phyloP scores from a whole-genome alignment of 1,140 invertebrate species.

The Orchestia grillus region DNA sequence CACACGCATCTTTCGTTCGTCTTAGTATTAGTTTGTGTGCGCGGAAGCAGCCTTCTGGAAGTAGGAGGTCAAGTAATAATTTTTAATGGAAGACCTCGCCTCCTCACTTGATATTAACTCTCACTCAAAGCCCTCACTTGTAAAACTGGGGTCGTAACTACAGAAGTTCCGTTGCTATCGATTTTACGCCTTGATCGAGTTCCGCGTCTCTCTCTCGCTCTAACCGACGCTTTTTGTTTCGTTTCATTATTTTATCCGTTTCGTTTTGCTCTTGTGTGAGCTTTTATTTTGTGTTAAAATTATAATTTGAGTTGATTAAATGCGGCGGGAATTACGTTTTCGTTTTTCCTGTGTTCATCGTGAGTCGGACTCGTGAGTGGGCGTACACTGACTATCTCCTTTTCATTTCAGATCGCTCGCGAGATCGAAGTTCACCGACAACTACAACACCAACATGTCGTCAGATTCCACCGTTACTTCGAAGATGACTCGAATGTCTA shows the following conservation, averaged over 20 bases:
- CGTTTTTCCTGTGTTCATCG: background rate
- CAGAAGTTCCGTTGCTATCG: background rate
- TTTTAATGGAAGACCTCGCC: background rate
- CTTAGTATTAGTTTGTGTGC: background rate
- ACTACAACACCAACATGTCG: conserved; percentile 76
- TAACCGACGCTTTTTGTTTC: background rate
- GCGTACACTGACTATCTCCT: background rate
- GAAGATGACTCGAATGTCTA: conserved; percentile 79
- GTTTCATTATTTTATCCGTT: background rate
- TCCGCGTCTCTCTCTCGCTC: background rate
- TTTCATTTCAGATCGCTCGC: conserved; percentile 74
- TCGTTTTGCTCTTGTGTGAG: background rate
- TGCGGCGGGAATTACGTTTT: background rate
- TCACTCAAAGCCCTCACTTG: background rate
- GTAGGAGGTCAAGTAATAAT: background rate
- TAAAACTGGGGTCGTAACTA: background rate
- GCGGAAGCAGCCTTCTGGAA: background rate
- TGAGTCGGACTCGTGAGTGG: background rate
- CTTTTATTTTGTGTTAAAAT: background rate
- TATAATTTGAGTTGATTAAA: background rate
- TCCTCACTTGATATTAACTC: background rate
- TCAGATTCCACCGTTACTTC: conserved; percentile 78
- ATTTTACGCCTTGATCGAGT: background rate
- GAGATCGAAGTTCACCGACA: conserved; percentile 78
- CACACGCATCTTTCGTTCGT: background rate